A percentile compares a stretch with the other conserved stretches of the same genome.
These are phyloP conservation scores for Dryas iulia DNA, from an alignment of 1,140 invertebrate genomes.

Conservation along the genomic window DNA sequence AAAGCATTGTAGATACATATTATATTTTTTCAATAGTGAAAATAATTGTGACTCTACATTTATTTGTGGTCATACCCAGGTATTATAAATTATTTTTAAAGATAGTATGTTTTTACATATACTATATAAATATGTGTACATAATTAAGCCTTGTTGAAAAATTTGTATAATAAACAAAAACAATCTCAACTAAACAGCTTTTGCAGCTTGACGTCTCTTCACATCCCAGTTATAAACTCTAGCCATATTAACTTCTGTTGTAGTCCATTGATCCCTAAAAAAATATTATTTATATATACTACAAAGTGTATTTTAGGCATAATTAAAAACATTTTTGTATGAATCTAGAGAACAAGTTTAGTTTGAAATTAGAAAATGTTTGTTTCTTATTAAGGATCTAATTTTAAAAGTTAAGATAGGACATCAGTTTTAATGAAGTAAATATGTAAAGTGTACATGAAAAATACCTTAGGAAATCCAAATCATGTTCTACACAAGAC, in stretches of 20 bases:
- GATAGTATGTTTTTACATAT: background rate
- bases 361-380: no score
- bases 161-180: background rate
- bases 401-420: no score
- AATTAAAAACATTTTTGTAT: no score
- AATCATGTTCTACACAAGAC: constrained; percentile 92
- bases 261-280: constrained; percentile 97
- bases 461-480: constrained; percentile 89
- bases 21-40: background rate
- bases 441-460: background rate
- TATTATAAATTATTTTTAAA: no score
- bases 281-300: constrained; percentile 20
- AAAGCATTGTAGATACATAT: background rate
- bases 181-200: constrained; percentile 30
- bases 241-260: constrained; percentile 99
- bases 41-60: background rate
- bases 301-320: constrained; percentile 3
- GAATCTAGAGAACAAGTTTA: no score
- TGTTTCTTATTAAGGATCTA: no score
- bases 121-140: background rate
- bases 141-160: background rate
- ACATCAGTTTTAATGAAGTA: background rate
- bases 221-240: constrained; percentile 98
- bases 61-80: no score
- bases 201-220: constrained; percentile 88